phyloP scores from a whole-genome alignment of 2,888 invertebrate genomes.

The Bellardia pandia region DNA sequence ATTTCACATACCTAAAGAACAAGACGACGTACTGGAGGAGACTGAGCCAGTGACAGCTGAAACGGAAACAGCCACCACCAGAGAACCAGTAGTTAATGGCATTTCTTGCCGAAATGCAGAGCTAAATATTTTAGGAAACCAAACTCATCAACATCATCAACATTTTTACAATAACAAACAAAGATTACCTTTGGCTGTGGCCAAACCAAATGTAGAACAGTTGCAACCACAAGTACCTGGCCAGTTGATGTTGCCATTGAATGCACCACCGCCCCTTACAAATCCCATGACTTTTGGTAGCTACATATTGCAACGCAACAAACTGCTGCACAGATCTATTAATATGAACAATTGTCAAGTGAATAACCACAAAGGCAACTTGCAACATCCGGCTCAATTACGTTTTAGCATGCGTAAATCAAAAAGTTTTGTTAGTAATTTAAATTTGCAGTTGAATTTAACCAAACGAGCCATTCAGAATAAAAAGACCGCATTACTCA shows the following conservation, averaged over 20 bases:
- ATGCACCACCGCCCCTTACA: constrained; percentile 38
- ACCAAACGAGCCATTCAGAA: constrained; percentile 79
- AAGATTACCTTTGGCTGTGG: constrained; percentile 59
- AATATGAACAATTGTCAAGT: constrained; percentile 60
- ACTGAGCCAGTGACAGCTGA: constrained; percentile 19
- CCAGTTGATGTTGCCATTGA: constrained; percentile 50
- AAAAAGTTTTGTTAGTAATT: constrained; percentile 82
- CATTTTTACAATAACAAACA: constrained; percentile 54
- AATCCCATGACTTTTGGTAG: constrained; percentile 52
- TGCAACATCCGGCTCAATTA: constrained; percentile 69
- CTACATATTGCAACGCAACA: constrained; percentile 58
- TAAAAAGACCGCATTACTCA: constrained; percentile 56
- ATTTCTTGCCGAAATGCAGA: constrained; percentile 43
- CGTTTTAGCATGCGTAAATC: constrained; percentile 81
- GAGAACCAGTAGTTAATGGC: constrained; percentile 50
- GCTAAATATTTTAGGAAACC: constrained; percentile 41
- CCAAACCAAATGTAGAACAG: constrained; percentile 63
- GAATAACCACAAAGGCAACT: constrained; percentile 53
- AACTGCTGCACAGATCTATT: constrained; percentile 61
- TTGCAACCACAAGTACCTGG: constrained; percentile 65
- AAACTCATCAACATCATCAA: constrained; percentile 50
- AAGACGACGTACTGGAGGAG: neutral
- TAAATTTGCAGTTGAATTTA: constrained; percentile 78
- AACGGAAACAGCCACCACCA: constrained; percentile 28
- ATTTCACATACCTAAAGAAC: constrained; percentile 83